A percentile compares a stretch with the other conserved stretches of the same genome.
Evolutionary conservation across 2,113 vertebrate genomes (phyloP).

Genomic region (Bubalus kerabau): DNA sequence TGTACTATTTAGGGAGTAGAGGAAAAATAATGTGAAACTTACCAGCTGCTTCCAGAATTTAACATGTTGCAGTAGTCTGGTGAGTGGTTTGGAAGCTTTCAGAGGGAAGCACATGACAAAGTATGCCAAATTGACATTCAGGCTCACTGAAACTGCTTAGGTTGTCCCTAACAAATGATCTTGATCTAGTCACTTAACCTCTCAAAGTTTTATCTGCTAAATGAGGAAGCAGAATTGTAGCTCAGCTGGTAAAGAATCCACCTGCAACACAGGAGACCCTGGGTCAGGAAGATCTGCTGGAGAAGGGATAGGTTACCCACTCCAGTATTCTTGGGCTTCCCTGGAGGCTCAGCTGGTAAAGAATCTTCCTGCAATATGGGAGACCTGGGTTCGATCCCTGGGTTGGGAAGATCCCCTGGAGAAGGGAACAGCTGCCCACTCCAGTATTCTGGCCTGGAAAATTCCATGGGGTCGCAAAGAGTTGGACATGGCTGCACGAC

Average conservation of each 20-base stretch:
- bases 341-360: background rate
- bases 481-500: background rate
- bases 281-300: background rate
- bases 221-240: background rate
- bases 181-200: background rate
- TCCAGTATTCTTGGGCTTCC: background rate
- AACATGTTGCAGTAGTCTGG: background rate
- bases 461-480: background rate
- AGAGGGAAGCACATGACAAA: background rate
- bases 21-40: background rate
- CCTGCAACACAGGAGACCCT: background rate
- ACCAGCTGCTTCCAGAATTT: background rate
- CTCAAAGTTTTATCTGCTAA: constrained; percentile 1
- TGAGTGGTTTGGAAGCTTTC: background rate
- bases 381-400: background rate
- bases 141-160: background rate
- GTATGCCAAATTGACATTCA: background rate
- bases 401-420: background rate
- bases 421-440: background rate
- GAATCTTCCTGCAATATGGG: background rate
- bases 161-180: background rate
- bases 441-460: background rate
- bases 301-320: background rate
- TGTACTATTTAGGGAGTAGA: background rate
- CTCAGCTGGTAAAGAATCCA: background rate